Percentiles rank a stretch among this genome's conserved stretches.
phyloP scores from a whole-genome alignment of 53 echinoderm and acorn worm genomes.

The Astropecten irregularis region DNA sequence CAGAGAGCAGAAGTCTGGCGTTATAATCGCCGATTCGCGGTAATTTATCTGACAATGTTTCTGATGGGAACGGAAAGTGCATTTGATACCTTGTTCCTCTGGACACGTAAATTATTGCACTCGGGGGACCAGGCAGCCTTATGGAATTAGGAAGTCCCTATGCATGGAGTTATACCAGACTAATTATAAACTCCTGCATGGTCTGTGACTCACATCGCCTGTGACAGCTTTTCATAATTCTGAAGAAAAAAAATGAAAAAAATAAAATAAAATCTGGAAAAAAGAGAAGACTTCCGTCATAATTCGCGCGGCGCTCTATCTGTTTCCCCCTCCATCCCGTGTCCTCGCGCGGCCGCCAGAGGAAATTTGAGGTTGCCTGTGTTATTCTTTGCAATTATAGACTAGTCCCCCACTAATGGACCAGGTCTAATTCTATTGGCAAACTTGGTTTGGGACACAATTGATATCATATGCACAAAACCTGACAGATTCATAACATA shows the following conservation, averaged over 20 bases:
- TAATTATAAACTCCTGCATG: slow-evolving; percentile 51
- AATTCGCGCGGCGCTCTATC: neutral
- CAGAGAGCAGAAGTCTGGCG: slow-evolving; percentile 5
- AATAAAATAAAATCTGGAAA: slow-evolving; percentile 9
- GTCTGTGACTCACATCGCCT: slow-evolving; percentile 13
- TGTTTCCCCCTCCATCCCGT: no score
- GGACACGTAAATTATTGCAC: slow-evolving; percentile 51
- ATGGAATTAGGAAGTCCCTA: slow-evolving; percentile 57
- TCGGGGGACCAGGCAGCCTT: slow-evolving; percentile 13
- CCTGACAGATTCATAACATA: no score
- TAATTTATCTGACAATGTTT: slow-evolving; percentile 61
- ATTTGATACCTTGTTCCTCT: slow-evolving; percentile 42
- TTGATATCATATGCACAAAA: no score
- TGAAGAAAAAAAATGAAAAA: neutral
- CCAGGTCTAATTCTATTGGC: neutral
- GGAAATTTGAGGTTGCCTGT: neutral
- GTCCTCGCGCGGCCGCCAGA: neutral
- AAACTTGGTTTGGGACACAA: no score
- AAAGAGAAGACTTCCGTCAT: slow-evolving; percentile 43
- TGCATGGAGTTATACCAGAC: slow-evolving; percentile 42
- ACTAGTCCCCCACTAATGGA: neutral
- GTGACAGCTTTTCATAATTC: slow-evolving; percentile 53
- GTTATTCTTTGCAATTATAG: neutral
- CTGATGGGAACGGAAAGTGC: slow-evolving; percentile 53
- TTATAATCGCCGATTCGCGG: slow-evolving; percentile 35